Evolutionary conservation across 92 coral and sea anemone genomes (phyloP), one percentile per base, ranked within the genome.

Genomic region (Palythoa heliodiscus): DNA sequence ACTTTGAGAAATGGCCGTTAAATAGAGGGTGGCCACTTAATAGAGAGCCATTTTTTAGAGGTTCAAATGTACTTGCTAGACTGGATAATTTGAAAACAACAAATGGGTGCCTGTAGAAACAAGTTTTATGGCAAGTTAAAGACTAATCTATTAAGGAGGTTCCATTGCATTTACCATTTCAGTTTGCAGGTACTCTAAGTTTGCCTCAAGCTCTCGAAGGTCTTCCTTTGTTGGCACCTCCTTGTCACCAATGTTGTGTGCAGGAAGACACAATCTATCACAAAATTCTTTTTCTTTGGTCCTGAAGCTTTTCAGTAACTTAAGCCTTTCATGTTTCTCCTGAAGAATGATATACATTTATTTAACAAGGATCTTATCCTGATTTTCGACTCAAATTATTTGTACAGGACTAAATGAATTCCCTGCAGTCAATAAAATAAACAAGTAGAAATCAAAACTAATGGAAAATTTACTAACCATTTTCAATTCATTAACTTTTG

Each of bases 311-410:
- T 94, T 96, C 35, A 90, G 52, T 47, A 70, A 78, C 73, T 94
- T 96, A 23, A 93, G 58, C 74, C 98, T 92, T 52, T 96, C 92
- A 82, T 94, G 97, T 87, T 96, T 96, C 86, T 96, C 98, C 98
- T 96, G 78, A 7, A 70, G 52, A 71, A 48, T 0, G 24, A 61
- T 20, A 69, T 4, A 3, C 1, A 12, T 3, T 12, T 12, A 1
- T 39, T 69, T 25, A 55, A 15, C 15, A 2, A 1, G 37, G 38
- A 16, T 38, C 17, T 74, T 76, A 50, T 50, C 20, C 5, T 16
- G 38, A 29, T 29, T 29, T 29, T 29, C 1, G 35, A 29, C 1
- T 29, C 35, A 29, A 29, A 29, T 29, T 29, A 29, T 29, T 29
- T 1, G 1, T 29, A 29, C 35, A 29, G 35, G 35, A 29, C 35